phyloP scores from a whole-genome alignment of 1,140 invertebrate genomes.

The Chrysopa pallens region DNA sequence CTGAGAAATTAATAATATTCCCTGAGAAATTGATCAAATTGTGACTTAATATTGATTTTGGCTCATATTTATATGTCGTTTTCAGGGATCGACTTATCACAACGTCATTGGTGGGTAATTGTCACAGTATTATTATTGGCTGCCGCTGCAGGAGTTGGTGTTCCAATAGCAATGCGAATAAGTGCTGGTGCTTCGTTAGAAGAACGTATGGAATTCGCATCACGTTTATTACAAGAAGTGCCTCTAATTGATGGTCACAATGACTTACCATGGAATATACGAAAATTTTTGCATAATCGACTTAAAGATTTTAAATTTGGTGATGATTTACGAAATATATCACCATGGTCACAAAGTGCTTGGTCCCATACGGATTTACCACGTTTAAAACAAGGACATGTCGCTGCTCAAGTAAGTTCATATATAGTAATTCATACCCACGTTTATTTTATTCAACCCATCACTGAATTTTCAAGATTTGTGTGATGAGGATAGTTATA shows the following conservation, averaged over 20 bases:
- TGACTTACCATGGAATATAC: slow-evolving; percentile 78
- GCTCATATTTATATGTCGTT: too few species aligned
- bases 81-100: slow-evolving; percentile 28
- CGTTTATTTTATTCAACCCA: too few species aligned
- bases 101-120: slow-evolving; percentile 42
- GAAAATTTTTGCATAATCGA: slow-evolving; percentile 72
- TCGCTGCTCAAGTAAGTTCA: slow-evolving; percentile 62
- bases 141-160: slow-evolving; percentile 43
- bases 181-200: slow-evolving; percentile 42
- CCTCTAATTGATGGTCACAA: slow-evolving; percentile 67
- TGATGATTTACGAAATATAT: slow-evolving; percentile 51
- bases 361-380: slow-evolving; percentile 74
- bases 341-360: slow-evolving; percentile 54
- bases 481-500: too few species aligned
- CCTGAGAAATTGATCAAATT: too few species aligned
- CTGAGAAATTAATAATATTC: too few species aligned
- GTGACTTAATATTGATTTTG: too few species aligned
- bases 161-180: slow-evolving; percentile 41
- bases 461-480: too few species aligned
- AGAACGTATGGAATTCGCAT: slow-evolving; percentile 39
- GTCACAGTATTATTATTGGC: slow-evolving; percentile 42
- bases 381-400: slow-evolving; percentile 53
- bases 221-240: slow-evolving; percentile 38
- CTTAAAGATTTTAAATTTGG: slow-evolving; percentile 59
- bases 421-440: too few species aligned